Base-by-base conservation (phyloP, 1,140 invertebrate genomes). In the Lepidurus couesii region DNA sequence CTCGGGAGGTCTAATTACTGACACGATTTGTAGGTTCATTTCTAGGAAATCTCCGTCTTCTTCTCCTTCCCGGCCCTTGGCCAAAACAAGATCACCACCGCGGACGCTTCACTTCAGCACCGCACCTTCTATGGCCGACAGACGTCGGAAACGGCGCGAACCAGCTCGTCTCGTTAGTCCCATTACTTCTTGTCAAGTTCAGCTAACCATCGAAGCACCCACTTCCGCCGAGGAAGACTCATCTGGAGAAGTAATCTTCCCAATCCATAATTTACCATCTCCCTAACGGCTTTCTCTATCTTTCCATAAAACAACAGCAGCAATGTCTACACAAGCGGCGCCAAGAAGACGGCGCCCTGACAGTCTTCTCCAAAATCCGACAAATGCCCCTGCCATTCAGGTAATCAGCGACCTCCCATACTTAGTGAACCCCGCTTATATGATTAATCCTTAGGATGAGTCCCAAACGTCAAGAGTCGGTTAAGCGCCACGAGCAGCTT, bases 171-270 rank as follows among this genome's bases (percentile, higher is more conserved):
- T 65, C 21, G 53, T 65, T 65, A 65, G 53, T 65, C 53, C 53
- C 13, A 65, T 21, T 65, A 16, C 53, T 13, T 65, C 53, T 65
- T 65, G 53, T 21, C 53, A 65, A 65, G 53, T 65, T 65, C 53
- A 65, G 53, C 21, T 65, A 65, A 65, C 53, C 53, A 65, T 65
- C 53, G 53, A 65, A 65, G 53, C 16, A 65, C 53, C 53, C 3
- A 65, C 53, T 65, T 65, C 53, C 53, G 53, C 53, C 7, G 53
- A 65, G 21, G 53, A 65, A 7, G 53, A 21, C 21, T 65, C 53
- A 16, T 65, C 53, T 1, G 53, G 53, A 65, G 53, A 65, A 65
- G 53, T 65, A 65, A 65, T 13, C 13, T 65, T n/a, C 13, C 45
- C 8, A 65, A 1, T 65, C 13, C 6, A 13, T 65, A 65, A 65